A percentile compares a stretch with the other conserved stretches of the same genome.
phyloP scores from a whole-genome alignment of 2,888 invertebrate genomes.

The Folsomia manolachei region DNA sequence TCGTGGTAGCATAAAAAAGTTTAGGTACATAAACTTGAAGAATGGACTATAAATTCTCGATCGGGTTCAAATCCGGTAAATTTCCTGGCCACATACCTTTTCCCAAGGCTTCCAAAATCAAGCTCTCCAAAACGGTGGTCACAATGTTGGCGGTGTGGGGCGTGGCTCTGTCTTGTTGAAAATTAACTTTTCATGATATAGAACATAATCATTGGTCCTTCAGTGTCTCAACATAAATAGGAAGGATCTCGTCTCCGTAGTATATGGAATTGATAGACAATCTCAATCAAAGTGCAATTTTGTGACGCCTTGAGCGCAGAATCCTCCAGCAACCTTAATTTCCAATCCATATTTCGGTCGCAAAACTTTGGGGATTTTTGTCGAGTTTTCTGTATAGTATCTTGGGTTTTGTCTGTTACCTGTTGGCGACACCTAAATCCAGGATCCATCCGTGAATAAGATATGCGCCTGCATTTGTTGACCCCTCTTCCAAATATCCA shows the following conservation, averaged over 20 bases:
- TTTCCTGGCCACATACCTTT: conserved; percentile 18
- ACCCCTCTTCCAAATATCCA: background rate
- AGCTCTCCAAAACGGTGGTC: background rate
- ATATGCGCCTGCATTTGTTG: background rate
- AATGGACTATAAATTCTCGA: conserved; percentile 14
- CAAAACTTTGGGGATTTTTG: background rate
- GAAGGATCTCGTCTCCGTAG: conserved; percentile 13
- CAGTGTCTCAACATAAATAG: conserved; percentile 4
- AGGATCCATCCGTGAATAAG: background rate
- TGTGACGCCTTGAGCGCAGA: conserved; percentile 10
- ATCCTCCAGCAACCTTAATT: conserved; percentile 18
- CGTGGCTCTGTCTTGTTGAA: conserved; percentile 12
- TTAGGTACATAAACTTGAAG: background rate
- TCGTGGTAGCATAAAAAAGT: background rate
- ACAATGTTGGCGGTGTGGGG: background rate
- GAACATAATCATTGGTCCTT: background rate
- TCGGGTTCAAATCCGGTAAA: background rate
- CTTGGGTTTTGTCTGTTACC: background rate
- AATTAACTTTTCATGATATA: background rate
- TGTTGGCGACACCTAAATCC: background rate
- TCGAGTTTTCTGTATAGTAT: background rate
- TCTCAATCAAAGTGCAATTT: background rate
- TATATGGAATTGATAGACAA: background rate
- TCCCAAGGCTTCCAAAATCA: background rate
- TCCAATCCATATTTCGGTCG: background rate